Conservation (phyloP, 2,797 vertebrate genomes). For the Xiphophorus birchmanni region DNA sequence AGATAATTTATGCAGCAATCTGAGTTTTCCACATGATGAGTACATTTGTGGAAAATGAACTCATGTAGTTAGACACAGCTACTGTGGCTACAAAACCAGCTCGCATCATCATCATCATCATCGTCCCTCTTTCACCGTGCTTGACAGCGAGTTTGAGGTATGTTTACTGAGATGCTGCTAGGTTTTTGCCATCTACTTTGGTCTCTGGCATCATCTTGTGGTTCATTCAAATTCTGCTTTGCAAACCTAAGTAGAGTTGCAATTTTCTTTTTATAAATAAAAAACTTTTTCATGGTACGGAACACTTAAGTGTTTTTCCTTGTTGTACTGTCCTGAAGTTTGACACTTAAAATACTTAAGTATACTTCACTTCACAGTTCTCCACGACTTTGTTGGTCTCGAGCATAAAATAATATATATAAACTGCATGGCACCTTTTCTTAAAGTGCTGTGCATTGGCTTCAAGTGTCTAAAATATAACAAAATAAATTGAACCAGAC, state of each 20-base stretch:
- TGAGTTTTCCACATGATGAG: neutral
- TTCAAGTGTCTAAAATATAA: neutral
- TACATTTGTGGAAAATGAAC: neutral
- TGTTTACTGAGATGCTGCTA: neutral
- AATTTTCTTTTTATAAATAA: neutral
- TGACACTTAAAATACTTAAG: neutral
- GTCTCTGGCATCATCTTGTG: neutral
- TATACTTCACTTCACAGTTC: too few relatives aligned
- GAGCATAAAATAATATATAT: neutral
- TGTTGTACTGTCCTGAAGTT: neutral
- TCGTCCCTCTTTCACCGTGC: neutral
- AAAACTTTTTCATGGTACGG: neutral
- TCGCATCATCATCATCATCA: neutral
- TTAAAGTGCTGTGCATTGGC: neutral
- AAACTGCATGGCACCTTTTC: neutral
- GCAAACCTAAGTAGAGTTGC: neutral
- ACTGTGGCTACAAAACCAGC: neutral
- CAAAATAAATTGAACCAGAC: neutral
- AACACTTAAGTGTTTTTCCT: neutral
- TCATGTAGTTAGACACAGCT: too few relatives aligned
- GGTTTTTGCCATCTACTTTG: neutral
- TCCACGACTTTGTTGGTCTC: neutral
- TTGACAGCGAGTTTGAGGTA: neutral
- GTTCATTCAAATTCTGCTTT: neutral
- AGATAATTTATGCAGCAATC: neutral